Conservation (phyloP, 1,140 invertebrate species). For the Araneus ventricosus region DNA sequence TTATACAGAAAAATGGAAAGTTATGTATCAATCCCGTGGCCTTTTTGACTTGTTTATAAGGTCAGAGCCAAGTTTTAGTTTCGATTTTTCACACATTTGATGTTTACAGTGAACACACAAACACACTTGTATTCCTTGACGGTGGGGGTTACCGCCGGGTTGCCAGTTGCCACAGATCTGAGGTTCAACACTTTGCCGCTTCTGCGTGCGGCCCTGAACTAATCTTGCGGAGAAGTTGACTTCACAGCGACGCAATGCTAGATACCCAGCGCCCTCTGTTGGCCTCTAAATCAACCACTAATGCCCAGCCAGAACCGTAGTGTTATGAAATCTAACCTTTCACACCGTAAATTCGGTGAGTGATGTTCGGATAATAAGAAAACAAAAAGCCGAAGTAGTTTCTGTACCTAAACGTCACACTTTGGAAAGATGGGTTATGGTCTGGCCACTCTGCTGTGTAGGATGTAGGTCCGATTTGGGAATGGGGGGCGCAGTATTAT, state of each 20-base stretch:
- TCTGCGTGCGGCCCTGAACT: constrained; percentile 62
- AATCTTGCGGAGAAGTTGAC: constrained; percentile 74
- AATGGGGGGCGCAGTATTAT: constrained; percentile 31
- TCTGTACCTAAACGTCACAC: neutral
- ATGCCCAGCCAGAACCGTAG: neutral
- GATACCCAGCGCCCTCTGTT: constrained; percentile 63
- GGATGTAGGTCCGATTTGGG: constrained; percentile 33
- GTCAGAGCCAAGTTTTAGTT: constrained; percentile 44
- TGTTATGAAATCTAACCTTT: neutral
- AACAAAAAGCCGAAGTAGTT: neutral
- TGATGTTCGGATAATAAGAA: neutral
- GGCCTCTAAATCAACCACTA: constrained; percentile 3
- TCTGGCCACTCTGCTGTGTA: neutral
- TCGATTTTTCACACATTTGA: constrained; percentile 25
- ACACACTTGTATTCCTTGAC: constrained; percentile 56
- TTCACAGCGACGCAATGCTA: constrained; percentile 59
- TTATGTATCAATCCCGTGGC: constrained; percentile 36
- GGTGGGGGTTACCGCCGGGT: neutral
- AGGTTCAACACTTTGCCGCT: constrained; percentile 61
- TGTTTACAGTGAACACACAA: constrained; percentile 4
- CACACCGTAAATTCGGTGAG: neutral
- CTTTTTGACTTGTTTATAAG: constrained; percentile 57
- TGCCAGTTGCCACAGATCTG: constrained; percentile 41
- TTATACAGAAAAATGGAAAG: neutral
- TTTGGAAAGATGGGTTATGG: neutral